phyloP scores from a whole-genome alignment of 2,113 vertebrate species.

The Rhabdornis inornatus region DNA sequence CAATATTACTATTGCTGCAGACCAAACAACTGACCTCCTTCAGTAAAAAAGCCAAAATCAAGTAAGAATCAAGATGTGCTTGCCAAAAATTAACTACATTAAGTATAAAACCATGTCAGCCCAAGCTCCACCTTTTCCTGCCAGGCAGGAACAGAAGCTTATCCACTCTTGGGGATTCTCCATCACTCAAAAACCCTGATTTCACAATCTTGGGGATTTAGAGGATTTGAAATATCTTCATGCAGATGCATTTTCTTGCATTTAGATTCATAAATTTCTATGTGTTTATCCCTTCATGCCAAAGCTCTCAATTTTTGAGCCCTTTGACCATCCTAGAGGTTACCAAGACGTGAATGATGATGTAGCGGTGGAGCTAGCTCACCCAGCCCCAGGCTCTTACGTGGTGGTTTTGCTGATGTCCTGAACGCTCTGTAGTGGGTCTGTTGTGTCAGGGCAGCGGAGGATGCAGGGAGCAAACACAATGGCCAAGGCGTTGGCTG shows the following conservation, averaged over 20 bases:
- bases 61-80: not conserved
- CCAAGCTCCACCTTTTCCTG: not conserved
- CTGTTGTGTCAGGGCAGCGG: conserved; percentile 91
- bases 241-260: not conserved
- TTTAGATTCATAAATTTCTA: not conserved
- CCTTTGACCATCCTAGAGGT: not conserved
- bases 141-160: not conserved
- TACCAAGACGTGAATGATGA: not conserved
- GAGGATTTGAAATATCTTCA: not conserved
- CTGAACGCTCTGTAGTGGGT: conserved; percentile 93
- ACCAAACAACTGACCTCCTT: not conserved
- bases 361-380: not conserved
- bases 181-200: not conserved
- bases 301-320: not conserved
- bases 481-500: conserved; percentile 94
- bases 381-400: conserved; percentile 69
- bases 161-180: not conserved
- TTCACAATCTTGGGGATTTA: not conserved
- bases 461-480: conserved; percentile 98
- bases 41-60: not conserved
- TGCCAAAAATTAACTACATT: not conserved
- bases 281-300: not conserved
- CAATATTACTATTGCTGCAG: not conserved
- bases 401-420: conserved; percentile 98
- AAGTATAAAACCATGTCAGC: not conserved